Evolutionary conservation across 2,113 vertebrate genomes (phyloP).

Genomic region (Rynchops niger): DNA sequence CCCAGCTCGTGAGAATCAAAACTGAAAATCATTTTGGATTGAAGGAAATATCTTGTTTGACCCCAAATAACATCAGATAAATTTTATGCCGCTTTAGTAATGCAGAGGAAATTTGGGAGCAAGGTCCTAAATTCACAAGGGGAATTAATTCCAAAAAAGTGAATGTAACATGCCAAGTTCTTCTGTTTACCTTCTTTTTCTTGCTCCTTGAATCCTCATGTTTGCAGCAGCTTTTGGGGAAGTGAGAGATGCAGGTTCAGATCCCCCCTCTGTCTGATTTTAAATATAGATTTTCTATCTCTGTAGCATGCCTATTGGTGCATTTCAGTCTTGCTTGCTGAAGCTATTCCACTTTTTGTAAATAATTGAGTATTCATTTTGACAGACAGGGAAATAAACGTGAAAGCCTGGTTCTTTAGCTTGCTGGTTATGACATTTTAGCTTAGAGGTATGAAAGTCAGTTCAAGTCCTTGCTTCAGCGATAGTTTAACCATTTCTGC

Average conservation of each 20-base stretch:
- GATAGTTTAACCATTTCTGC: background rate
- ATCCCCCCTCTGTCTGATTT: background rate
- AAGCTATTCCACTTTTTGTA: slow-evolving; percentile 40
- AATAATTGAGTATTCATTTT: slow-evolving; percentile 63
- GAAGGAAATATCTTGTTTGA: background rate
- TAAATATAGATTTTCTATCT: slow-evolving; percentile 37
- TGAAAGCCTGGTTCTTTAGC: slow-evolving; percentile 18
- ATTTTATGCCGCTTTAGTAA: background rate
- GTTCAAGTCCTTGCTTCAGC: background rate
- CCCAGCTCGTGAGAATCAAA: background rate
- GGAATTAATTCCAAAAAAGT: background rate
- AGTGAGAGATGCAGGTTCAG: background rate
- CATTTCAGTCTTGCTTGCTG: slow-evolving; percentile 1
- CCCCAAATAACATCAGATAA: background rate
- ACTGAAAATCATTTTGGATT: background rate
- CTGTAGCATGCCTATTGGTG: background rate
- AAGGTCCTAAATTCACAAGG: background rate
- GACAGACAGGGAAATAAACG: slow-evolving; percentile 39
- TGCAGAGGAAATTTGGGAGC: background rate
- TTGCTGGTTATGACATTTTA: slow-evolving; percentile 5
- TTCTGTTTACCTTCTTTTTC: background rate
- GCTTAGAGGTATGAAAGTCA: slow-evolving; percentile 13
- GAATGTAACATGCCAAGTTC: background rate
- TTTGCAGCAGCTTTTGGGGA: background rate
- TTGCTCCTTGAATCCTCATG: background rate